These are phyloP conservation scores for Tetragonula clypearis DNA, from an alignment of 1,140 invertebrate species.

Conservation along the genomic window DNA sequence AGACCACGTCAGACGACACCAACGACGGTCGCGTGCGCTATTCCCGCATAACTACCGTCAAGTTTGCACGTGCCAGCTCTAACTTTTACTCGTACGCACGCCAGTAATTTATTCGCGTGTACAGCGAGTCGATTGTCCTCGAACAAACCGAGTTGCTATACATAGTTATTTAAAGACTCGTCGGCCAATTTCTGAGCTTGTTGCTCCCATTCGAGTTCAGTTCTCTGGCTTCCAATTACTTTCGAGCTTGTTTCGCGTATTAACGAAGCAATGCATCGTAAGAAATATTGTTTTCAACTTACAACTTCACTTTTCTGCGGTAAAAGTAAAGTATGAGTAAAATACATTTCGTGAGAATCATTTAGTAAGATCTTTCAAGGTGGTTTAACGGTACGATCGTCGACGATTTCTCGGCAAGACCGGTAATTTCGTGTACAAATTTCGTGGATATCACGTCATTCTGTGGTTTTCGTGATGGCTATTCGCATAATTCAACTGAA, in stretches of 20 bases:
- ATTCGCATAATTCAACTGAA: slow-evolving; percentile 41
- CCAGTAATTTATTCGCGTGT: slow-evolving; percentile 36
- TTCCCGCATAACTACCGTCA: background rate
- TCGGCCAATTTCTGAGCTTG: background rate
- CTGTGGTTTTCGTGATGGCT: slow-evolving; percentile 37
- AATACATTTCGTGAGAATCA: background rate
- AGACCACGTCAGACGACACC: slow-evolving; percentile 14
- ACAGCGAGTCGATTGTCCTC: slow-evolving; percentile 35
- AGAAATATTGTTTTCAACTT: background rate
- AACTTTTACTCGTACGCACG: background rate
- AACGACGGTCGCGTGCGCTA: background rate
- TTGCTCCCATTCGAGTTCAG: background rate
- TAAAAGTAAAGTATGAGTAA: background rate
- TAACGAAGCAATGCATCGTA: background rate
- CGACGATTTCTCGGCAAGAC: background rate
- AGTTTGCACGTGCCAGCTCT: background rate
- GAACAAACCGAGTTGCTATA: slow-evolving; percentile 2
- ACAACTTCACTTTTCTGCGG: background rate
- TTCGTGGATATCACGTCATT: slow-evolving; percentile 46
- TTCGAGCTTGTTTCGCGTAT: background rate
- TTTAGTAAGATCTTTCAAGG: background rate
- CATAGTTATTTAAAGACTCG: slow-evolving; percentile 28
- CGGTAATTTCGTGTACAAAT: slow-evolving; percentile 29
- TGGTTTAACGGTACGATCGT: background rate
- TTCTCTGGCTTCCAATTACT: background rate